Evolutionary conservation across 2,888 invertebrate species (phyloP).

Genomic region (Hermaeophaga mercurialis): DNA sequence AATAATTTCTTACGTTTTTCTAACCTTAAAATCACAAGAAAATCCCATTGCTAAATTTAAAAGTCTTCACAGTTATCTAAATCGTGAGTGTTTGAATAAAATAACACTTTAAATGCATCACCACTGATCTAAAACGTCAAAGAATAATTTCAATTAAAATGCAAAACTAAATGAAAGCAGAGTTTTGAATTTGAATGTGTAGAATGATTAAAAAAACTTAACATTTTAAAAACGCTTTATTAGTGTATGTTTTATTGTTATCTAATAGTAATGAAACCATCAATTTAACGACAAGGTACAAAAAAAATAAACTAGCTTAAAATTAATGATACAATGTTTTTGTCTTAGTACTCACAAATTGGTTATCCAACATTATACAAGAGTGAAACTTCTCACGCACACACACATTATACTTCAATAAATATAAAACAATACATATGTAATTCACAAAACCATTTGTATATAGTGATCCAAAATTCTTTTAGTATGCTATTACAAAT

Average conservation of each 20-base stretch:
- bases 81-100: too few relatives aligned
- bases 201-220: too few relatives aligned
- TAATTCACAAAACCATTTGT: constrained; percentile 4
- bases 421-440: constrained; percentile 5
- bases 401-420: neutral
- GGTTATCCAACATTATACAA: constrained; percentile 6
- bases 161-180: too few relatives aligned
- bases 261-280: neutral
- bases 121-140: too few relatives aligned
- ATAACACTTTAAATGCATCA: too few relatives aligned
- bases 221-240: neutral
- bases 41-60: too few relatives aligned
- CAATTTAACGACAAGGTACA: neutral
- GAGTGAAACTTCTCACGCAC: constrained; percentile 1
- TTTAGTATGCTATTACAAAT: neutral
- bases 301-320: neutral
- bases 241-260: neutral
- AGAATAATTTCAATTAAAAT: too few relatives aligned
- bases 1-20: too few relatives aligned
- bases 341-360: constrained; percentile 1
- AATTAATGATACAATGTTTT: neutral
- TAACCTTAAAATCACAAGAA: too few relatives aligned
- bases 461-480: constrained; percentile 2
- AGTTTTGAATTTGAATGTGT: too few relatives aligned
- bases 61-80: too few relatives aligned